phyloP scores from a whole-genome alignment of 2,888 invertebrate genomes.

The Eupithecia centaureata region DNA sequence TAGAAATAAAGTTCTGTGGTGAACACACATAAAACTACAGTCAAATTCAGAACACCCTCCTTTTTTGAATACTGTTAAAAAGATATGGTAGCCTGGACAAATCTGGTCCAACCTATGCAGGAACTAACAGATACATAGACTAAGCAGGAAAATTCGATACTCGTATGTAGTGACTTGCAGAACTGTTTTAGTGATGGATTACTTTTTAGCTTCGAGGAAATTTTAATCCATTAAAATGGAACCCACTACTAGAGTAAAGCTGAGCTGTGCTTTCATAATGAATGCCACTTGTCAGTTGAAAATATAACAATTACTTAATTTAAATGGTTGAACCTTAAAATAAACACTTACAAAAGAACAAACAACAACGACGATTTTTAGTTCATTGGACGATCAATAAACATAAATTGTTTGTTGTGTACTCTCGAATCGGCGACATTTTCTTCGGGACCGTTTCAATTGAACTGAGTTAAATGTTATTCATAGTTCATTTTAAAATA shows the following conservation, averaged over 20 bases:
- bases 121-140: neutral
- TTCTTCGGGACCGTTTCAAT: neutral
- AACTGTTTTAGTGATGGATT: neutral
- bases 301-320: too few relatives aligned
- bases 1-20: too few relatives aligned
- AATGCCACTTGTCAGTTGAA: too few relatives aligned
- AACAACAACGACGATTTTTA: too few relatives aligned
- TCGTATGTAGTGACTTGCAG: neutral
- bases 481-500: slow-evolving; percentile 16
- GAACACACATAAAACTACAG: too few relatives aligned
- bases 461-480: slow-evolving; percentile 6
- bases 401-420: too few relatives aligned
- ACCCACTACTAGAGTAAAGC: neutral
- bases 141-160: neutral
- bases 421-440: neutral
- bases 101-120: neutral
- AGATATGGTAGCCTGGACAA: neutral
- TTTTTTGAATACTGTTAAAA: neutral
- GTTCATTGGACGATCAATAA: too few relatives aligned
- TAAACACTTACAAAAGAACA: too few relatives aligned
- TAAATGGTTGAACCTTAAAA: too few relatives aligned
- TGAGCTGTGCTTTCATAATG: too few relatives aligned
- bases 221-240: neutral
- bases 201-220: neutral
- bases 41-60: too few relatives aligned